Evolutionary conservation across 2,888 invertebrate genomes (phyloP).

Genomic region (Xylota segnis): DNA sequence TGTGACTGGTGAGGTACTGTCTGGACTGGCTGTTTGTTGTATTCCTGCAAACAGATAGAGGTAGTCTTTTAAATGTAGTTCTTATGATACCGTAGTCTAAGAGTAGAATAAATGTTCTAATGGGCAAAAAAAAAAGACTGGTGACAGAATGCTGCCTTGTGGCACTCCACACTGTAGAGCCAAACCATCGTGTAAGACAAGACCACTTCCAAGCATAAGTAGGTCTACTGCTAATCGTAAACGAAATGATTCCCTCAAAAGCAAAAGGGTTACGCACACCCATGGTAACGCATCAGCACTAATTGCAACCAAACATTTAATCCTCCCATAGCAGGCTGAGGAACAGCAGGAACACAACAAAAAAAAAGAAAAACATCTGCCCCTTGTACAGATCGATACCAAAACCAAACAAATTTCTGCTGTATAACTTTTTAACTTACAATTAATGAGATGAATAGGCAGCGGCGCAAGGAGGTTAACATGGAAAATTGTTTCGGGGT

Average conservation of each 20-base stretch:
- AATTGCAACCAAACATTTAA: conserved; percentile 32
- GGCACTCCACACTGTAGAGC: too few species aligned
- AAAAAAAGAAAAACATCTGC: conserved; percentile 70
- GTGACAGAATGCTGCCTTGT: too few species aligned
- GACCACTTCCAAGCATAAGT: too few species aligned
- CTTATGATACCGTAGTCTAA: too few species aligned
- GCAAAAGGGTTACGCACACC: neutral
- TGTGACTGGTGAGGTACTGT: conserved; percentile 93
- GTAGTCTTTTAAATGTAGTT: too few species aligned
- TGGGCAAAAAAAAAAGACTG: too few species aligned
- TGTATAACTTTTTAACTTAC: conserved; percentile 81
- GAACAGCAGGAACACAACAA: conserved; percentile 24
- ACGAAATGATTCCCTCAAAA: neutral
- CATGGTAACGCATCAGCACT: conserved; percentile 9
- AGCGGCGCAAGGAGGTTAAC: conserved; percentile 74
- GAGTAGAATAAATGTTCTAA: too few species aligned
- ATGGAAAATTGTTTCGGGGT: conserved; percentile 79
- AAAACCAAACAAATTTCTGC: conserved; percentile 73
- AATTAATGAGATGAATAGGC: conserved; percentile 78
- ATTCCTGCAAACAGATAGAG: conserved; percentile 82
- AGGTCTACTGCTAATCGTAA: neutral
- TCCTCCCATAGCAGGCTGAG: conserved; percentile 8
- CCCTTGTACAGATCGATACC: conserved; percentile 70
- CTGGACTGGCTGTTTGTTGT: conserved; percentile 92
- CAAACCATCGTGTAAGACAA: too few species aligned